Evolutionary conservation across 1,140 invertebrate species (phyloP).

Genomic region (Cotesia glomerata): DNA sequence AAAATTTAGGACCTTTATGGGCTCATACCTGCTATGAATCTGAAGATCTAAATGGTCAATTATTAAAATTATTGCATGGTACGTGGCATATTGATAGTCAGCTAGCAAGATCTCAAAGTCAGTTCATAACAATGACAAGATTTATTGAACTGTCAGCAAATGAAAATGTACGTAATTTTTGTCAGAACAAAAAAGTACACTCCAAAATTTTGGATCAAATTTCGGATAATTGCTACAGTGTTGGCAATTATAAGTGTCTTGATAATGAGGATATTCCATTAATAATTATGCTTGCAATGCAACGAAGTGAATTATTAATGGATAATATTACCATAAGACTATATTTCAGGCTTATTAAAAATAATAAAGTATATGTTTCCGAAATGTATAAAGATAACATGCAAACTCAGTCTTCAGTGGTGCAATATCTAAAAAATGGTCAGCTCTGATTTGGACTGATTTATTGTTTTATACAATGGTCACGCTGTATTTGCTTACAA

Average conservation of each 20-base stretch:
- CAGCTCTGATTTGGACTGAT: background rate
- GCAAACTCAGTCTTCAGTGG: background rate
- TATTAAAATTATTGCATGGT: slow-evolving; percentile 15
- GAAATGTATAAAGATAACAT: background rate
- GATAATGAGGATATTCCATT: background rate
- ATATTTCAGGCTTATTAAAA: background rate
- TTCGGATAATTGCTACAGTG: background rate
- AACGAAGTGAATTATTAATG: background rate
- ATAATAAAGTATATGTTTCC: background rate
- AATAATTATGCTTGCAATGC: background rate
- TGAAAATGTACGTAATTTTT: background rate
- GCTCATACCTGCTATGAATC: slow-evolving; percentile 32
- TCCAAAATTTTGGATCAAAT: slow-evolving; percentile 2
- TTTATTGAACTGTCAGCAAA: background rate
- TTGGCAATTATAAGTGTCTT: background rate
- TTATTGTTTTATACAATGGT: background rate
- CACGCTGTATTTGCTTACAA: background rate
- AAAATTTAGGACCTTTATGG: slow-evolving; percentile 37
- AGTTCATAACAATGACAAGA: slow-evolving; percentile 6
- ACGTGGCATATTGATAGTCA: slow-evolving; percentile 22
- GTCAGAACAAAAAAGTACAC: slow-evolving; percentile 12
- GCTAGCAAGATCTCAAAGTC: background rate
- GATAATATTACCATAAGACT: background rate
- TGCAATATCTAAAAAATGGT: background rate
- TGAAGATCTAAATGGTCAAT: slow-evolving; percentile 31